These are phyloP conservation scores for Uropetala carovei DNA, from an alignment of 2,888 invertebrate genomes.

Conservation along the genomic window DNA sequence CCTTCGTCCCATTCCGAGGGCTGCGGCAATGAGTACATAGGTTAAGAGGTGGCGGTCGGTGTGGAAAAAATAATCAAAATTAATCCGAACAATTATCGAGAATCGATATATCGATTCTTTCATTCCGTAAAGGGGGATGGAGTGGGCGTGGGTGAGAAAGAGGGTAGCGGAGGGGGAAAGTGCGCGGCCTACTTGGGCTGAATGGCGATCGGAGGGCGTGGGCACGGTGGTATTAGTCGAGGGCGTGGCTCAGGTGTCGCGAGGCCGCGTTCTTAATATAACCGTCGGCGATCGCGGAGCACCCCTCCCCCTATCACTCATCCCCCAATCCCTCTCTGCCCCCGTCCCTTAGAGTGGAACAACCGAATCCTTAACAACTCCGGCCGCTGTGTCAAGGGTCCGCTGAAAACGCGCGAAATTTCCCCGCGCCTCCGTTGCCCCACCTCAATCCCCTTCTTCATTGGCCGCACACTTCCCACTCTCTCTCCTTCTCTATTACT, in stretches of 20 bases:
- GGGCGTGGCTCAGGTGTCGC: constrained; percentile 58
- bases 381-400: no score
- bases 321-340: no score
- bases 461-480: no score
- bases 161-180: not conserved
- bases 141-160: not conserved
- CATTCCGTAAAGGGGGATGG: not conserved
- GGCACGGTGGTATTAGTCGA: constrained; percentile 21
- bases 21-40: not conserved
- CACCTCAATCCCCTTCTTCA: no score
- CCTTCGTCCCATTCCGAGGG: not conserved
- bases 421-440: no score
- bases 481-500: no score
- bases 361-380: no score
- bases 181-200: not conserved
- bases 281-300: not conserved
- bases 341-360: not conserved
- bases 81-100: constrained; percentile 50
- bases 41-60: constrained; percentile 36
- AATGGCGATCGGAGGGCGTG: not conserved
- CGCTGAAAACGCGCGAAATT: no score
- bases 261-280: constrained; percentile 53
- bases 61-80: constrained; percentile 43
- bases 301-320: not conserved
- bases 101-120: constrained; percentile 56